Evolutionary conservation across 2,888 invertebrate genomes (phyloP).

Genomic region (Aricia artaxerxes): DNA sequence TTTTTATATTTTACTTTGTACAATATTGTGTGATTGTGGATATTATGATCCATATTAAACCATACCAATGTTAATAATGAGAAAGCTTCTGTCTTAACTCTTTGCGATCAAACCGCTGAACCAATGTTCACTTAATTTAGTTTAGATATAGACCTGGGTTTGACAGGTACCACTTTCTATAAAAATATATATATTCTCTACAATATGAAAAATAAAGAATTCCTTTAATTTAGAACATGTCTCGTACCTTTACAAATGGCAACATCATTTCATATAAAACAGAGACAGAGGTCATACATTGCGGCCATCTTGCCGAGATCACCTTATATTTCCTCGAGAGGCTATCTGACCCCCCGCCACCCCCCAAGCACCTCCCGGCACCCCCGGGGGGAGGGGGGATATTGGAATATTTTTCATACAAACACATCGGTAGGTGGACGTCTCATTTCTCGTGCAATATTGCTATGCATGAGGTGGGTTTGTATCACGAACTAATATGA

Average conservation of each 20-base stretch:
- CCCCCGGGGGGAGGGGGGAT: conserved; percentile 52
- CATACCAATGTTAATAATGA: no score
- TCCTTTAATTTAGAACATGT: conserved; percentile 12
- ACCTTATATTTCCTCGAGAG: conserved; percentile 49
- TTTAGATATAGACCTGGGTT: no score
- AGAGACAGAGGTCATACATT: conserved; percentile 33
- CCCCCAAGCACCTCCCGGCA: conserved; percentile 37
- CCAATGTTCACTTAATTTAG: no score
- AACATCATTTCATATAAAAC: conserved; percentile 4
- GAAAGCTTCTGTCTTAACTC: no score
- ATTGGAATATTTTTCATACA: conserved; percentile 82
- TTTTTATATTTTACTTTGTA: no score
- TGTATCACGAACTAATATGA: conserved; percentile 50
- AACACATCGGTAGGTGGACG: conserved; percentile 79
- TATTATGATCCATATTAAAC: no score
- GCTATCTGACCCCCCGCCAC: conserved; percentile 38
- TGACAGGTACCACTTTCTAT: not conserved
- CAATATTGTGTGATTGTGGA: no score
- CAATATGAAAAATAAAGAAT: not conserved
- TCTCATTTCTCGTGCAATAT: conserved; percentile 77
- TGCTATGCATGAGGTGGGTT: conserved; percentile 55
- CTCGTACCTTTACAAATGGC: conserved; percentile 11
- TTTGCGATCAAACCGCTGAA: no score
- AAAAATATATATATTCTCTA: not conserved
- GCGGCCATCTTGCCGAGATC: conserved; percentile 62